phyloP scores from a whole-genome alignment of 2,113 vertebrate genomes.

The Notothenia coriiceps region DNA sequence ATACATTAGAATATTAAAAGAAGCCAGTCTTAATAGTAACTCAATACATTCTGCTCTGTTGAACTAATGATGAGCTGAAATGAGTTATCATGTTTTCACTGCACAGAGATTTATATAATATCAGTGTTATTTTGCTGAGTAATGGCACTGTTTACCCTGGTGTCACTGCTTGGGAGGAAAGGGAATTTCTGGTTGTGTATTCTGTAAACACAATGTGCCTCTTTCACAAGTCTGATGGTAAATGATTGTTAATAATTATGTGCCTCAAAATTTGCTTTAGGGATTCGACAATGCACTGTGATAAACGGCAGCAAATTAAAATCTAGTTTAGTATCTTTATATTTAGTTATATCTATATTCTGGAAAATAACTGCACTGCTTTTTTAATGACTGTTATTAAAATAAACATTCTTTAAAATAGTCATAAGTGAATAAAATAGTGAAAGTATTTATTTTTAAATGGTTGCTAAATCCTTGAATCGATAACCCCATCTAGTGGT shows the following conservation, averaged over 20 bases:
- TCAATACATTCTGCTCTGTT: background rate
- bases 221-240: conserved; percentile 18
- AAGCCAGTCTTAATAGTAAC: too few relatives aligned
- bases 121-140: background rate
- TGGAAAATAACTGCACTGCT: background rate
- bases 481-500: conserved; percentile 62
- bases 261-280: background rate
- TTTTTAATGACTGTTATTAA: background rate
- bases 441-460: background rate
- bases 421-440: background rate
- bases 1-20: too few relatives aligned
- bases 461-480: conserved; percentile 23
- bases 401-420: too few relatives aligned
- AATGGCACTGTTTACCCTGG: background rate
- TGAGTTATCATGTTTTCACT: background rate
- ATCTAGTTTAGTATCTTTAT: conserved; percentile 17
- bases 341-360: conserved; percentile 31
- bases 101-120: conserved; percentile 5
- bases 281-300: conserved; percentile 22
- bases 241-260: conserved; percentile 11
- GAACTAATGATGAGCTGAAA: background rate
- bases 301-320: background rate
- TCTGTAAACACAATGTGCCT: conserved; percentile 49
- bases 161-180: background rate
- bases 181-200: conserved; percentile 5